Conservation (phyloP, 2,797 vertebrate genomes). For the Spizella passerina region DNA sequence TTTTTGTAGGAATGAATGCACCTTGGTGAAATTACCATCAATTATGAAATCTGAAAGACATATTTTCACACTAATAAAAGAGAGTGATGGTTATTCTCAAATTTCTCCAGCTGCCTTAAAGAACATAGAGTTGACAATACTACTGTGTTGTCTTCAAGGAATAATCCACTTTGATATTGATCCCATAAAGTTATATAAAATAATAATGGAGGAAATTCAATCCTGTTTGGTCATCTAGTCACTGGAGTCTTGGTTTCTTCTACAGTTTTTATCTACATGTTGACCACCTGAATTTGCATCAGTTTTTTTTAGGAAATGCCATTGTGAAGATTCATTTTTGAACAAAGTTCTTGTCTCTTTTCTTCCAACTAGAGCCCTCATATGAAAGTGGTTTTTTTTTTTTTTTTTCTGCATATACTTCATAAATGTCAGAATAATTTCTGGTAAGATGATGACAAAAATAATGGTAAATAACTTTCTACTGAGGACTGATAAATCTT, state of each 20-base stretch:
- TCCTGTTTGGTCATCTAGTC: background rate
- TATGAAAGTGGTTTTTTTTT: background rate
- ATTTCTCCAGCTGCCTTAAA: background rate
- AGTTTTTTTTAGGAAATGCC: background rate
- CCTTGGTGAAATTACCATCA: background rate
- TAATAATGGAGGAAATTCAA: background rate
- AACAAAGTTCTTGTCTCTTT: background rate
- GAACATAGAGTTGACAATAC: background rate
- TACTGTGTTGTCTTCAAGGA: background rate
- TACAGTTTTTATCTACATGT: background rate
- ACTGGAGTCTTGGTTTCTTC: rapidly evolving
- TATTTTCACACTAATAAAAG: background rate
- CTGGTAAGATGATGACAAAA: background rate
- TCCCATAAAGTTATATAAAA: background rate
- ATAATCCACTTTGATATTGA: background rate
- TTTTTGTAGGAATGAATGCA: background rate
- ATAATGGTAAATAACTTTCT: background rate
- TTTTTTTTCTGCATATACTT: rapidly evolving
- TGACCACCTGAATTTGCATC: rapidly evolving
- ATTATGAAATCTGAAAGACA: background rate
- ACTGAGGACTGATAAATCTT: background rate
- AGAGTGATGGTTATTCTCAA: background rate
- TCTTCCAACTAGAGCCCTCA: background rate
- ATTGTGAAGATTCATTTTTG: background rate
- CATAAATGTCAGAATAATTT: background rate